Percentiles rank a stretch among this genome's conserved stretches.
These are phyloP conservation scores for Eutrigla gurnardus DNA, from an alignment of 2,797 vertebrate species.

Conservation along the genomic window DNA sequence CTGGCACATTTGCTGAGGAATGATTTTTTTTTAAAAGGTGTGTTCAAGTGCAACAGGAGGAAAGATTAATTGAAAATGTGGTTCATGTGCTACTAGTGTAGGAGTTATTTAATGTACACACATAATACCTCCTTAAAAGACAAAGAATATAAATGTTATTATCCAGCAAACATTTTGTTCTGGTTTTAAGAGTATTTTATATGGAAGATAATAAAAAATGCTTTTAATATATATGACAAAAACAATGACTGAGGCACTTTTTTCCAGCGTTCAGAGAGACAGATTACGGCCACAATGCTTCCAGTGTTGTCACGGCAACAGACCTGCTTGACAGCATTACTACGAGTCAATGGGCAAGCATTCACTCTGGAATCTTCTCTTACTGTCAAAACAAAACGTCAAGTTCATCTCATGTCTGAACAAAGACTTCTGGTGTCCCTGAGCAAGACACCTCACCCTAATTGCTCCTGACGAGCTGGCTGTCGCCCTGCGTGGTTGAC, in stretches of 20 bases:
- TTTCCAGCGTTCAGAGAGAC: neutral
- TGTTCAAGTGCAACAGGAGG: neutral
- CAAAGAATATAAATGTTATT: neutral
- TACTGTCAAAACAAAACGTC: neutral
- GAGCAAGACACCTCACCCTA: too few relatives aligned
- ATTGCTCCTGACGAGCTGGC: too few relatives aligned
- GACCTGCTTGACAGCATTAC: constrained; percentile 6
- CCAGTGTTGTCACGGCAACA: too few relatives aligned
- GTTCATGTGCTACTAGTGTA: neutral
- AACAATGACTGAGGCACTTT: too few relatives aligned
- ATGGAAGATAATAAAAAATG: neutral
- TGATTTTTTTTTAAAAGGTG: constrained; percentile 6
- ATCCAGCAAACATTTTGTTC: neutral
- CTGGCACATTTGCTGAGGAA: constrained; percentile 29
- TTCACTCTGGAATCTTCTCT: neutral
- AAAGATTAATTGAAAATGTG: constrained; percentile 10
- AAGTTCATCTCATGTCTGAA: neutral
- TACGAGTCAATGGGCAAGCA: neutral
- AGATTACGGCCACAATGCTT: too few relatives aligned
- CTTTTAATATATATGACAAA: neutral
- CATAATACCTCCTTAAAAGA: constrained; percentile 26
- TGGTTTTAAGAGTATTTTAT: constrained; percentile 5
- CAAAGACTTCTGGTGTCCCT: neutral
- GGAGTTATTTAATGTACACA: constrained; percentile 3
- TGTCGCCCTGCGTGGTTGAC: too few relatives aligned